These are phyloP conservation scores for Micromys minutus DNA, from an alignment of 2,113 vertebrate species.

Conservation along the genomic window DNA sequence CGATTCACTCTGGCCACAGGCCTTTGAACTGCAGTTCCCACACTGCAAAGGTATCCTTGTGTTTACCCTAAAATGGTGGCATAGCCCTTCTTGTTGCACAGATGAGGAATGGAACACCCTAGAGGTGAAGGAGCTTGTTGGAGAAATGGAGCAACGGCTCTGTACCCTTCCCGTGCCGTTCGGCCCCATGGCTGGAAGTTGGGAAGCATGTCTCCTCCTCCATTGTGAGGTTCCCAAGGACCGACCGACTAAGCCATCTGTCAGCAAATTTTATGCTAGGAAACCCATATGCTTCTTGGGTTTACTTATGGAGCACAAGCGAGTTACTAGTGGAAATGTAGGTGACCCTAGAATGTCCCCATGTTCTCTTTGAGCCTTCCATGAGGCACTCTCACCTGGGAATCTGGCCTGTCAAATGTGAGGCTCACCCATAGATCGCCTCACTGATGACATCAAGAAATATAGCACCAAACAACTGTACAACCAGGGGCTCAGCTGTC, in stretches of 20 bases:
- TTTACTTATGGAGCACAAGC: neutral
- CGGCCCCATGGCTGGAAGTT: fast-evolving
- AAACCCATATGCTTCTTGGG: neutral
- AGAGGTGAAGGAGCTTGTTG: neutral
- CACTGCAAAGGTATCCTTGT: fast-evolving
- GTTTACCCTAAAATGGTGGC: neutral
- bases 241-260: neutral
- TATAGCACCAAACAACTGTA: neutral
- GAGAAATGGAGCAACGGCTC: neutral
- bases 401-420: neutral
- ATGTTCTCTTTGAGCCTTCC: neutral
- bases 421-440: neutral
- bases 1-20: neutral
- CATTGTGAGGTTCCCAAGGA: neutral
- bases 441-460: neutral
- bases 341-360: too few relatives aligned
- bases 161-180: neutral
- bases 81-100: neutral
- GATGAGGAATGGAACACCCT: neutral
- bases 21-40: neutral
- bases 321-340: neutral
- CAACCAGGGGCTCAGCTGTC: neutral
- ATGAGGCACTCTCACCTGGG: neutral
- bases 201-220: neutral
- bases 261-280: neutral